Base-by-base conservation (phyloP, 2,797 vertebrate species). In the Scolopax rusticola region DNA sequence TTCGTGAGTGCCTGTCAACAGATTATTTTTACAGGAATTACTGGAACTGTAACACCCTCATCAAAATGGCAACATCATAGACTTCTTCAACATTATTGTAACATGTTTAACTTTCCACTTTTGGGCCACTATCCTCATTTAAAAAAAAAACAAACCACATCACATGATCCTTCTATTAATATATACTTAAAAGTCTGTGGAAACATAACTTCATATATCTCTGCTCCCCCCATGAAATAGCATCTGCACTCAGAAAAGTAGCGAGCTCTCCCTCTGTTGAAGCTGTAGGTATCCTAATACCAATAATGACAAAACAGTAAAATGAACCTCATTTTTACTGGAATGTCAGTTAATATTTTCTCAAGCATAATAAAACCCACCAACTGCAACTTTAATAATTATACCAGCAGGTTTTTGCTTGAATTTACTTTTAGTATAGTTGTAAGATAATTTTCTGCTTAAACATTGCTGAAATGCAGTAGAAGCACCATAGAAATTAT, bases 21-120 rank as follows among this genome's bases (percentile, higher is more conserved):
- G 68, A 91, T 94, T 84, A 53, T 89, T 96, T 95, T 94, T 93
- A 50, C 80, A 94, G 85, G 83, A 50, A 67, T 91, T 45, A 90
- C 59, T 82, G 80, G 68, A 69, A 38, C 41, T 87, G 50, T 79
- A 68, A 78, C 0, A 1, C 48, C 54, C 53, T 84, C 60, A 74
- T 90, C 79, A 90, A 71, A 80, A 88, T 28, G 30, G 70, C 60
- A 89, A 56, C 23, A 93, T 33, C 50, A 41, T 23, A 48, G 92
- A 70, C 36, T 36, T 73, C 75, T 96, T 91, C 7, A 4, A 77
- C n/a, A 53, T 38, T 23, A 59, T 8, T 68, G 38, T 68, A 94
- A 61, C 23, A 65, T 3, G 2, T 5, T 79, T 91, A 64, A 59
- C 12, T 84, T 82, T 59, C 33, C 41, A 53, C 24, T 64, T 19